Evolutionary conservation across 2,113 vertebrate species (phyloP).

Genomic region (Numenius arquata): DNA sequence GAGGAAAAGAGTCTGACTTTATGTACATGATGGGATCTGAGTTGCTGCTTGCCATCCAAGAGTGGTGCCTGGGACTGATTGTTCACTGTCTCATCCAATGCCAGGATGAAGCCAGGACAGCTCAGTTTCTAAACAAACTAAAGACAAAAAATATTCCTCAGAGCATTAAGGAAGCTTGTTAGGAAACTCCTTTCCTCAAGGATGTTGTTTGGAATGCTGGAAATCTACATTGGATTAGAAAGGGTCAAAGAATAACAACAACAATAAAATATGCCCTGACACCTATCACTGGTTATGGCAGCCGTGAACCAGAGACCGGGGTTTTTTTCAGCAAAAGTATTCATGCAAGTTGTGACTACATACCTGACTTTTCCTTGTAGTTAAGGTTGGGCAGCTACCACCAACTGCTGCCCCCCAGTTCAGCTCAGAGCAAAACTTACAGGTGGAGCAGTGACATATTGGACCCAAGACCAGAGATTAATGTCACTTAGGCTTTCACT

Average conservation of each 20-base stretch:
- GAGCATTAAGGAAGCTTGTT: not conserved
- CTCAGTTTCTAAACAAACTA: not conserved
- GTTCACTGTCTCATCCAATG: not conserved
- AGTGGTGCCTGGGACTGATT: not conserved
- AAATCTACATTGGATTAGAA: not conserved
- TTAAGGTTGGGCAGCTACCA: not conserved
- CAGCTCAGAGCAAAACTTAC: not conserved
- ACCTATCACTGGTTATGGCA: not conserved
- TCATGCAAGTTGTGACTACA: not conserved
- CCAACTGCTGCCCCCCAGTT: not conserved
- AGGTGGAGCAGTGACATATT: not conserved
- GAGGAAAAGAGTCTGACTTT: not conserved
- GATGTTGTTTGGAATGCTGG: not conserved
- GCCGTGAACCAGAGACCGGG: not conserved
- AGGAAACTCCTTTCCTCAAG: not conserved
- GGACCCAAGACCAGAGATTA: not conserved
- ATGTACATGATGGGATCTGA: not conserved
- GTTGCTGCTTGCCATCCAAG: not conserved
- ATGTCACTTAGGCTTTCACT: not conserved
- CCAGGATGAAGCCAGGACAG: not conserved
- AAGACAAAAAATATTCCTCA: not conserved
- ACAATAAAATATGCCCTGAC: not conserved
- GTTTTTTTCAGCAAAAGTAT: not conserved
- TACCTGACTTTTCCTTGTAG: not conserved
- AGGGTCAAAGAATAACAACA: not conserved